phyloP scores from a whole-genome alignment of 2,888 invertebrate genomes.

The Andrena praecox region DNA sequence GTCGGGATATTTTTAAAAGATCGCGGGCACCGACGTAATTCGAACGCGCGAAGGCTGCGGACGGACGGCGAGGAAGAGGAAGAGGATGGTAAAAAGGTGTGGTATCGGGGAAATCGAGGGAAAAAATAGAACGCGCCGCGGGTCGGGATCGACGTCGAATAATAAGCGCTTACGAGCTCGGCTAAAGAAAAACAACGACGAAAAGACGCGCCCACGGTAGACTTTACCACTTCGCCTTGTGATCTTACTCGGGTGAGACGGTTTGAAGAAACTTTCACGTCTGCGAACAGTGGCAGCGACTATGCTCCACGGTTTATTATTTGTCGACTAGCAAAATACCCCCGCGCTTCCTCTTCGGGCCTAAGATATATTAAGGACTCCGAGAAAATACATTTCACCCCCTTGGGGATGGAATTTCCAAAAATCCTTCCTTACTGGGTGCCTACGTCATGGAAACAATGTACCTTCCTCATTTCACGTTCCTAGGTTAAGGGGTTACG shows the following conservation, averaged over 20 bases:
- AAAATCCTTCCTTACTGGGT: no score
- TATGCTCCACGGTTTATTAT: no score
- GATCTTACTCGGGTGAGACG: neutral
- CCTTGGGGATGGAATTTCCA: no score
- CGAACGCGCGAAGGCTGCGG: constrained; percentile 33
- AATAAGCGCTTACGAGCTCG: constrained; percentile 55
- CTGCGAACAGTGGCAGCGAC: neutral
- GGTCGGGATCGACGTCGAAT: constrained; percentile 54
- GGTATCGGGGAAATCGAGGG: constrained; percentile 61
- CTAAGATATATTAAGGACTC: no score
- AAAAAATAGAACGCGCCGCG: constrained; percentile 67
- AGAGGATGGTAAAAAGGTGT: constrained; percentile 1
- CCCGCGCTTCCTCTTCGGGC: no score
- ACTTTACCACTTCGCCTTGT: constrained; percentile 2
- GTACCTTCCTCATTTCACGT: no score
- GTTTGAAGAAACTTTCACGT: neutral
- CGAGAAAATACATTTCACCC: no score
- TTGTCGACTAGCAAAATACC: no score
- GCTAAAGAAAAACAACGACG: constrained; percentile 12
- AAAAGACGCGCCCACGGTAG: constrained; percentile 10
- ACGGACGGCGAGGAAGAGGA: neutral
- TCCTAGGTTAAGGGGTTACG: no score
- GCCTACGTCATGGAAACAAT: no score
- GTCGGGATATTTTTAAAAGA: constrained; percentile 80
- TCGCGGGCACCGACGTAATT: constrained; percentile 69